Percentiles rank a stretch among this genome's conserved stretches.
These are phyloP conservation scores for Leptinotarsa tumamoca DNA, from an alignment of 2,888 invertebrate species.

Conservation along the genomic window DNA sequence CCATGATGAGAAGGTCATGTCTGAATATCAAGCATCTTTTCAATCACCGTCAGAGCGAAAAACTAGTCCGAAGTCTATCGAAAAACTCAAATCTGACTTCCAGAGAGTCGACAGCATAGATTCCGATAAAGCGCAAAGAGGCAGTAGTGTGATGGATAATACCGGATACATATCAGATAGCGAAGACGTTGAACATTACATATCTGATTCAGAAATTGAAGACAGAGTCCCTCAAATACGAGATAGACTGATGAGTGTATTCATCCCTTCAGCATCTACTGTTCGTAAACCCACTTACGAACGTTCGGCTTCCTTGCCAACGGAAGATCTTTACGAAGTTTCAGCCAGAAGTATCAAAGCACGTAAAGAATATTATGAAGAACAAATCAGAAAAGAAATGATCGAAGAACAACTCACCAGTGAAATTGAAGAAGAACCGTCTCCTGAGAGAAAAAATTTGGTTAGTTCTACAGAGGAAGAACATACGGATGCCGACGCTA, in stretches of 20 bases:
- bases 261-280: constrained; percentile 60
- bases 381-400: constrained; percentile 72
- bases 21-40: constrained; percentile 64
- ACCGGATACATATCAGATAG: constrained; percentile 65
- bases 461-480: constrained; percentile 50
- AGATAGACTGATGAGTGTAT: constrained; percentile 65
- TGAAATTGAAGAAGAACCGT: constrained; percentile 67
- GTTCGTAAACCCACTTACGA: constrained; percentile 65
- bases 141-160: constrained; percentile 60
- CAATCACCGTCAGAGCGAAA: constrained; percentile 56
- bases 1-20: constrained; percentile 53
- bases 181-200: constrained; percentile 65
- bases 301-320: constrained; percentile 68
- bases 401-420: constrained; percentile 68
- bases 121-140: constrained; percentile 59
- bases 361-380: constrained; percentile 72
- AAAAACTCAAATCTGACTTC: constrained; percentile 41
- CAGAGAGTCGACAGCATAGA: constrained; percentile 63
- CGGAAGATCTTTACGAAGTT: constrained; percentile 68
- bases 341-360: constrained; percentile 70
- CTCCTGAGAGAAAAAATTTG: constrained; percentile 67
- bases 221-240: constrained; percentile 65
- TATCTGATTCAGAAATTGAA: constrained; percentile 66
- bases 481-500: constrained; percentile 46
- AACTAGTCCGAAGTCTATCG: constrained; percentile 39